Evolutionary conservation across 2,113 vertebrate genomes (phyloP).

Genomic region (Apistogramma diplotaenia): DNA sequence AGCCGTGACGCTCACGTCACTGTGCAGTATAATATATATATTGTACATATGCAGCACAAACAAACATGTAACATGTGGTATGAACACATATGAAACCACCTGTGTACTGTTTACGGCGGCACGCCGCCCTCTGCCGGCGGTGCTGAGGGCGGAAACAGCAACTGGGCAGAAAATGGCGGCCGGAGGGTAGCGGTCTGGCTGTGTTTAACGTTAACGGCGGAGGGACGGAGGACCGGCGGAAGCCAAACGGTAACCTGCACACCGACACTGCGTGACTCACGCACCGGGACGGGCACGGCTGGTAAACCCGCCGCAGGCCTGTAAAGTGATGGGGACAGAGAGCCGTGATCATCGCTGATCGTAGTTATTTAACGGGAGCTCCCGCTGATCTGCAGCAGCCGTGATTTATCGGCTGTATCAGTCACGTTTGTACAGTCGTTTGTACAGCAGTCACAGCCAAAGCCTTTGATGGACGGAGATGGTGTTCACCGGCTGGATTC

Average conservation of each 20-base stretch:
- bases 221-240: not conserved
- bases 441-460: not conserved
- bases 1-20: too few species aligned
- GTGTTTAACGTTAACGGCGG: not conserved
- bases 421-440: not conserved
- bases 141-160: not conserved
- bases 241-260: not conserved
- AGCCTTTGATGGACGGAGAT: not conserved
- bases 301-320: not conserved
- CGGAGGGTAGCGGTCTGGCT: not conserved
- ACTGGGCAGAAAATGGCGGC: constrained; percentile 32
- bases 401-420: not conserved
- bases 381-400: not conserved
- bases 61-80: too few species aligned
- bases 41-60: too few species aligned
- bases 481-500: not conserved
- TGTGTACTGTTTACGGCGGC: too few species aligned
- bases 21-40: too few species aligned
- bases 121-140: not conserved
- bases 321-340: not conserved
- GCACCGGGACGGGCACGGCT: not conserved
- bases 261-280: not conserved
- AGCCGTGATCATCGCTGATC: not conserved
- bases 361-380: not conserved
- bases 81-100: too few species aligned